These are phyloP conservation scores for Diadumene lineata DNA, from an alignment of 92 coral and sea anemone species.

Conservation along the genomic window DNA sequence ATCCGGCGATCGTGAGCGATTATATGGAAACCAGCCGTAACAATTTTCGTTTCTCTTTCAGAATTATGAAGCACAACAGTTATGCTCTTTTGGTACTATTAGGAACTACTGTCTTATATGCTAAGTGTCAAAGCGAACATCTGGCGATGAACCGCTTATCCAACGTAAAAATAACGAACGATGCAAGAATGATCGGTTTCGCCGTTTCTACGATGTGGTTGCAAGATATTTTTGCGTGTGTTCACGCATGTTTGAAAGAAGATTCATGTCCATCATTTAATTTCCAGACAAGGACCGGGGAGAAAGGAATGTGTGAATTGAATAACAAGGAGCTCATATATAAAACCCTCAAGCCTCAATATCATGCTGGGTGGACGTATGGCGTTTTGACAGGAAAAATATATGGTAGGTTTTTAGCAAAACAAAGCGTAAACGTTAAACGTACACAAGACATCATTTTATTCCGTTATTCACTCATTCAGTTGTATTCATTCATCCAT, in stretches of 20 bases:
- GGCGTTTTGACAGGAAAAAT: slow-evolving; percentile 30
- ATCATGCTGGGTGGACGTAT: slow-evolving; percentile 46
- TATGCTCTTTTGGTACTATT: background rate
- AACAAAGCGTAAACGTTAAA: too few species aligned
- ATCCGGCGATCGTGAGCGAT: too few species aligned
- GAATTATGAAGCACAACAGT: background rate
- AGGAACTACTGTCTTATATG: background rate
- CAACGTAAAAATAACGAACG: slow-evolving; percentile 11
- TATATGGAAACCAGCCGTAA: too few species aligned
- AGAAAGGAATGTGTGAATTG: slow-evolving; percentile 50
- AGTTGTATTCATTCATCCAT: too few species aligned
- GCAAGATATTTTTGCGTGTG: slow-evolving; percentile 49
- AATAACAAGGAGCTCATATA: slow-evolving; percentile 5
- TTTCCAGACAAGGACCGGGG: slow-evolving; percentile 2
- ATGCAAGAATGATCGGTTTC: slow-evolving; percentile 29
- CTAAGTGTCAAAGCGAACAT: background rate
- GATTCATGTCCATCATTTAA: slow-evolving; percentile 60
- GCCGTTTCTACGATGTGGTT: slow-evolving; percentile 35
- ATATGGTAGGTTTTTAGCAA: background rate
- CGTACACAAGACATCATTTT: too few species aligned
- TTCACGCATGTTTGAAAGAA: slow-evolving; percentile 55
- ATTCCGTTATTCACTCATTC: too few species aligned
- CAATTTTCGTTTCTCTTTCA: too few species aligned
- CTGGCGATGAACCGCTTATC: slow-evolving; percentile 13
- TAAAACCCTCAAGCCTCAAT: slow-evolving; percentile 1